Conservation (phyloP, 2,113 vertebrate species). For the Nycticorax nycticorax region DNA sequence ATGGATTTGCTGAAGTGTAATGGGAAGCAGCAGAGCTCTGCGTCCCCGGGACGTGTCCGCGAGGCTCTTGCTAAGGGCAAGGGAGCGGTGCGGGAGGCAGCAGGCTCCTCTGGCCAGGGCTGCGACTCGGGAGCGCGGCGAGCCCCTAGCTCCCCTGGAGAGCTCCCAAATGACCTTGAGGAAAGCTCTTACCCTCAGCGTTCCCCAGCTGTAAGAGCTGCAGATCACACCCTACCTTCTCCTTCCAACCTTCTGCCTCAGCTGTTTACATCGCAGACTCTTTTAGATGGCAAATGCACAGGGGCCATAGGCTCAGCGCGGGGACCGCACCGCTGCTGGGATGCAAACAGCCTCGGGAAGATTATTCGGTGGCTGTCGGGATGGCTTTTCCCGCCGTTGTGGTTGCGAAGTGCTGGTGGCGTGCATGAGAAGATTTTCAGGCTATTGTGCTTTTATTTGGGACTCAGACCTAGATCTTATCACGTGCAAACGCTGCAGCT, state of each 20-base stretch:
- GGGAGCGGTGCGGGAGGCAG: background rate
- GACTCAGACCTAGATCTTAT: conserved; percentile 58
- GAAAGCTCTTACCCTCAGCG: background rate
- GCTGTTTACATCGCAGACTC: background rate
- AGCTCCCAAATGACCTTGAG: background rate
- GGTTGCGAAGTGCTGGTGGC: background rate
- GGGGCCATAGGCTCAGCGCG: background rate
- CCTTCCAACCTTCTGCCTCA: background rate
- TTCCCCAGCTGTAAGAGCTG: background rate
- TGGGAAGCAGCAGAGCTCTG: background rate
- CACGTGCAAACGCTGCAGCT: conserved; percentile 34
- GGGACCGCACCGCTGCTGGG: background rate
- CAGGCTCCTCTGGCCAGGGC: background rate
- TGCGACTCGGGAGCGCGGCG: background rate
- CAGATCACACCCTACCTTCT: background rate
- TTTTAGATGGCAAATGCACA: background rate
- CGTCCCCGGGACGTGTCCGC: background rate
- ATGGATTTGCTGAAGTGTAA: background rate
- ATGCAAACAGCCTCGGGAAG: background rate
- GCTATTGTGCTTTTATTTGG: conserved; percentile 62
- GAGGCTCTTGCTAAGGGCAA: background rate
- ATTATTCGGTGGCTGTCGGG: background rate
- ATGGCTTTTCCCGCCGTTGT: background rate
- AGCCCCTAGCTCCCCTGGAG: background rate
- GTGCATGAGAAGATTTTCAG: conserved; percentile 49